Conservation (phyloP, 2,888 invertebrate species). For the Tetropium fuscum region DNA sequence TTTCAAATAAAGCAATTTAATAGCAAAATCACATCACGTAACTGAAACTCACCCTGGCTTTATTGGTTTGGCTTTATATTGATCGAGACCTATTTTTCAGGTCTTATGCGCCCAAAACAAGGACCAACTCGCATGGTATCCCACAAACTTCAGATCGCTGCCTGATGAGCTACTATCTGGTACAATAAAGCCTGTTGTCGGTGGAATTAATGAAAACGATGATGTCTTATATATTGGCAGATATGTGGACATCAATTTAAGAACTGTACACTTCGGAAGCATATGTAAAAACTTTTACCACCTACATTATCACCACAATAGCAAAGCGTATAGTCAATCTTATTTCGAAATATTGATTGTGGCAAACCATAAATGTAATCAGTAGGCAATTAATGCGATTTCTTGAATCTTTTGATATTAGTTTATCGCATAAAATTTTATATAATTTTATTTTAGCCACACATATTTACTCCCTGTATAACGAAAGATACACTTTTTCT, state of each 20-base stretch:
- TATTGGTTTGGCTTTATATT: no score
- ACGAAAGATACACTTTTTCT: no score
- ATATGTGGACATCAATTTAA: neutral
- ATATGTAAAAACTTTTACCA: neutral
- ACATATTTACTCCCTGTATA: no score
- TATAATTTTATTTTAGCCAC: no score
- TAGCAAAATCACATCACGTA: no score
- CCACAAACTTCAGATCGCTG: neutral
- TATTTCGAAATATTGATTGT: constrained; percentile 16
- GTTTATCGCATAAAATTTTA: no score
- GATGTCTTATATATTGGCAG: constrained; percentile 11
- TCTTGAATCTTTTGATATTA: no score
- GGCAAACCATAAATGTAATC: neutral
- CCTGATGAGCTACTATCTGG: constrained; percentile 8
- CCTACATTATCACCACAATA: neutral
- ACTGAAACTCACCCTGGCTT: no score
- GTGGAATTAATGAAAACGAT: neutral
- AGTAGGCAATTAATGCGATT: no score
- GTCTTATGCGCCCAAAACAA: constrained; percentile 8
- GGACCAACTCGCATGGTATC: constrained; percentile 15
- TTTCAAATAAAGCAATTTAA: no score
- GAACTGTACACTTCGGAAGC: constrained; percentile 1
- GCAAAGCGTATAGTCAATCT: neutral
- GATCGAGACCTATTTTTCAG: neutral
- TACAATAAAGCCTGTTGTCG: constrained; percentile 10